Percentiles rank a stretch among this genome's conserved stretches.
Conservation (phyloP, 2,797 vertebrate genomes). For the Hirundo rustica region DNA sequence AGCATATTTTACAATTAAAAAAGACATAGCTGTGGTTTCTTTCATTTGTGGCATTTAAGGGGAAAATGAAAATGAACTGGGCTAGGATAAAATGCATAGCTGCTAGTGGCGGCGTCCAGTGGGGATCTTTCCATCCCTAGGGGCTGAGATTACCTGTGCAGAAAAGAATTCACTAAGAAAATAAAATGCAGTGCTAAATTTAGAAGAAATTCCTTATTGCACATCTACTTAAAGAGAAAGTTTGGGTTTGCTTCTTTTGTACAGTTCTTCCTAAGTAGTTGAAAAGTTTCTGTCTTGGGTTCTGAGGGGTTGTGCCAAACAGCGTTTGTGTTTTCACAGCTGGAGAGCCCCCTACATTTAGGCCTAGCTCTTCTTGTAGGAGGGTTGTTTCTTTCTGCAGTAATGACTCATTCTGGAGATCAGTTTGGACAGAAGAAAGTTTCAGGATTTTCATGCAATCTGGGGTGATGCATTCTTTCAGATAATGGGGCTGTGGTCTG, state of each 20-base stretch:
- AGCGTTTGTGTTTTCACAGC: constrained; percentile 49
- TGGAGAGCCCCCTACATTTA: constrained; percentile 26
- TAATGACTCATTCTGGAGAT: constrained; percentile 41
- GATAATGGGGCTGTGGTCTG: not conserved
- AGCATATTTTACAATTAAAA: not conserved
- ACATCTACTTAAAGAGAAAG: not conserved
- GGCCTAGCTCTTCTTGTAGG: constrained; percentile 13
- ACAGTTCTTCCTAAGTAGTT: not conserved
- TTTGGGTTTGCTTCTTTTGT: not conserved
- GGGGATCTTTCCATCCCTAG: not conserved
- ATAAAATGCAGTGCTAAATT: not conserved
- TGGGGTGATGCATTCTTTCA: not conserved
- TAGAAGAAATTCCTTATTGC: constrained; percentile 25
- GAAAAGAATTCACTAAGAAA: constrained; percentile 58
- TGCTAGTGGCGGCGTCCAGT: not conserved
- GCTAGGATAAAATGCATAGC: not conserved
- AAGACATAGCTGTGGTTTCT: not conserved
- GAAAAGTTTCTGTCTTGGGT: not conserved
- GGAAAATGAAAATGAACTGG: not conserved
- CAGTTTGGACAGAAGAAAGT: constrained; percentile 3
- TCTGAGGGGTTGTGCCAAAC: not conserved
- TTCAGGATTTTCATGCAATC: not conserved
- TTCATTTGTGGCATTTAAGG: not conserved
- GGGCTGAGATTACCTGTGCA: constrained; percentile 39
- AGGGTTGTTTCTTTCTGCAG: constrained; percentile 3